A percentile compares a stretch with the other conserved stretches of the same genome.
phyloP scores from a whole-genome alignment of 37 sponge, comb jelly and placozoan genomes.

The Sycon ciliatum region DNA sequence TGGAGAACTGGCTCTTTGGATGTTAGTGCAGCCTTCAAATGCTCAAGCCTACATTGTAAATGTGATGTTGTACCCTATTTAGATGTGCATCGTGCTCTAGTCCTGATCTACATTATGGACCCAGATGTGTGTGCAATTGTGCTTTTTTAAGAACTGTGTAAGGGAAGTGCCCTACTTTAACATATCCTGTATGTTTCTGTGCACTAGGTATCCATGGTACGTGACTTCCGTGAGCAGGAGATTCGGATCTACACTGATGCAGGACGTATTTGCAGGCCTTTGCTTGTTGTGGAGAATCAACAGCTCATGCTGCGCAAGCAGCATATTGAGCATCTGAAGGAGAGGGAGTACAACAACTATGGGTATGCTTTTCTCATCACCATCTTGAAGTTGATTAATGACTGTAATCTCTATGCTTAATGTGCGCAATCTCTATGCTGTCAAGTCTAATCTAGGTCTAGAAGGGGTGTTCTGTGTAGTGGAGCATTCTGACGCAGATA shows the following conservation, averaged over 20 bases:
- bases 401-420: no score
- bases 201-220: slow-evolving; percentile 78
- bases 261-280: slow-evolving; percentile 91
- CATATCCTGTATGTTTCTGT: not conserved
- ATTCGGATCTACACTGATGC: slow-evolving; percentile 99
- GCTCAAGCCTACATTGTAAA: not conserved
- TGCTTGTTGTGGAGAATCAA: slow-evolving; percentile 98
- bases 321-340: slow-evolving; percentile 92
- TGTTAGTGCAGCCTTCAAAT: not conserved
- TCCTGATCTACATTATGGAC: not conserved
- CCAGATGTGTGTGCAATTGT: no score
- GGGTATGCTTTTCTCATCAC: slow-evolving; percentile 47
- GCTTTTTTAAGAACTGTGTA: no score
- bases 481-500: no score
- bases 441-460: no score
- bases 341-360: slow-evolving; percentile 83
- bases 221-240: slow-evolving; percentile 91
- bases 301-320: slow-evolving; percentile 86
- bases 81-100: not conserved
- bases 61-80: not conserved
- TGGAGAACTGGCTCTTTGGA: no score
- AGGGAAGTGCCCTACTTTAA: no score
- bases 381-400: no score
- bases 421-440: no score
- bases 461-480: no score